Evolutionary conservation across 2,797 vertebrate species (phyloP), one percentile per base, ranked within the genome.

Genomic region (Melanitta fusca): DNA sequence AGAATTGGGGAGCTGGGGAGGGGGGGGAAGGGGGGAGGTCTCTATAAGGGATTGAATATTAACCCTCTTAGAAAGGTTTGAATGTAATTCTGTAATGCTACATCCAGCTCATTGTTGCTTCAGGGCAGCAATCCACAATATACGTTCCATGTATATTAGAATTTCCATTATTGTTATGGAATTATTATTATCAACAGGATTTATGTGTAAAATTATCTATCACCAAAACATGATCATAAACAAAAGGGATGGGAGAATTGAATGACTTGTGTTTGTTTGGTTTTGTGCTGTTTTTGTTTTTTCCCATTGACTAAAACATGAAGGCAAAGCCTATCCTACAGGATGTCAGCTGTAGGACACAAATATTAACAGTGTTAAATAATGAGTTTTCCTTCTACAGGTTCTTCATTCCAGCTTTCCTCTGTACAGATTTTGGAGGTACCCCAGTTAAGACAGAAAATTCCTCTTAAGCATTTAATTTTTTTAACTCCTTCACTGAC

Each of bases 11-110:
- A 43, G 43, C 18, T 43, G 49, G 49, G 49, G 24, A 8, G 1
- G 1, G 13, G 0, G 27, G 27, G 53, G 16, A 28, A 27, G 61
- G 11, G 2, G 1, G 14, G 0, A n/a, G 10, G 32, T 30, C 41
- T 24, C n/a, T 36, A 7, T 7, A 73, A 86, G 10, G 0, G 0
- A 56, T 0, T 80, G 71, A 89, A 86, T 80, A 90, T 82, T 51
- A 70, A 73, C n/a, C 38, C 72, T 45, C n/a, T 39, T 79, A 38
- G 39, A 58, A 84, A 70, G 21, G 25, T 85, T 89, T 93, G 62
- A 77, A 66, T 89, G 32, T 24, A 73, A 39, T 43, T 91, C 60
- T 87, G 27, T 34, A 88, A 64, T 82, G 30, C 64, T 77, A 24
- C 39, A 85, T 34, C 39, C 8, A 66, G 41, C 41, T 82, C 64